Base-by-base conservation (phyloP, 2,113 vertebrate species). In the Grammomys surdaster region DNA sequence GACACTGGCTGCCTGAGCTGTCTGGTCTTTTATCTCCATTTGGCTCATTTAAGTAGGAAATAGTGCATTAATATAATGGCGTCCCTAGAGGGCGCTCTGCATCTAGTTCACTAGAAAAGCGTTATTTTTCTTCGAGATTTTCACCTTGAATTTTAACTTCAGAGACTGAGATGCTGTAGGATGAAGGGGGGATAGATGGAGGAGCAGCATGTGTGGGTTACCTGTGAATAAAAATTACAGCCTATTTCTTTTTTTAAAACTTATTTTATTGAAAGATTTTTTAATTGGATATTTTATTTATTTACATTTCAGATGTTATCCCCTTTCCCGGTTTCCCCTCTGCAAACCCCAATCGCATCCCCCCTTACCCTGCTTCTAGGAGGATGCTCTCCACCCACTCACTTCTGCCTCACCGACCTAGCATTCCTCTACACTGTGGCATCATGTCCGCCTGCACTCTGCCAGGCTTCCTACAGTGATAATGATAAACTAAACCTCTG, bases 31-130 rank as follows among this genome's bases (percentile, higher is more conserved):
- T 4, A 5, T 67, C 8, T 51, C 20, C n/a, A 2, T 0, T 9
- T 40, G 17, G 13, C 10, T 90, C 16, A 1, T 43, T 40, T 0
- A 17, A 16, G 7, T 51, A n/a, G 36, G 17, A 56, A 89, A 95
- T 43, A 5, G 3, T 95, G 95, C 51, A 87, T 5, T 82, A n/a
- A 78, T 40, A 70, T 11, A 48, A 58, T 60, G 31, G 0, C 11
- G 69, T 96, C 96, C 84, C 95, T 95, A 97, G 97, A 97, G 95
- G 95, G 96, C 92, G 65, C 88, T 89, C 67, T 95, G 46, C 28
- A 82, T 85, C 90, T 82, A 96, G 86, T 76, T 96, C 93, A 94
- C 58, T 43, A 40, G 72, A 85, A 96, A 94, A 80, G 33, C 9
- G 9, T 60, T 75, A 51, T 48, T 90, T 46, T 20, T 75, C 40